Base-by-base conservation (phyloP, 2,888 invertebrate genomes). In the Rhamphomyia laevipes region DNA sequence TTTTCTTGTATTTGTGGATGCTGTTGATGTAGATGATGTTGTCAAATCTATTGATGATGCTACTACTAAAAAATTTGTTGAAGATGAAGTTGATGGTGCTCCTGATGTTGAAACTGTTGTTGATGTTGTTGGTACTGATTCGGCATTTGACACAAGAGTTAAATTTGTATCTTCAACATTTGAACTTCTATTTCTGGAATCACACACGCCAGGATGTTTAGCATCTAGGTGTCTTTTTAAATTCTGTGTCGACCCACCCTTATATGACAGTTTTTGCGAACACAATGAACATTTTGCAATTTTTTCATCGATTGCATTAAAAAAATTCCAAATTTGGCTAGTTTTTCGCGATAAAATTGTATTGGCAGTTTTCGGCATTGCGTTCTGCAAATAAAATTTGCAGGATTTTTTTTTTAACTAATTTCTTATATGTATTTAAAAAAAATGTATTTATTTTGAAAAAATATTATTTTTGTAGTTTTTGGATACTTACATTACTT, bases 101-200 rank as follows among this genome's bases (percentile, higher is more conserved):
- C 35, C 35, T 13, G 35, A 35, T 47, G 35, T 46, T 46, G 6
- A 17, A 41, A 48, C 41, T 31, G 42, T 42, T 33, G 47, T 21
- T 21, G 43, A 35, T 18, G 41, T 45, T 41, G 27, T 5, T 38
- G 42, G 31, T 31, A 45, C 35, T 51, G 33, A 42, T 43, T 17
- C 9, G 7, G 16, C 15, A 38, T 38, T 17, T 38, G 11, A 11
- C 33, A 3, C 33, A 13, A 33, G 3, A 33, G 13, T 33, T 13
- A 13, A 33, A 33, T 33, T 3, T 33, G 13, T 3, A 21, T 4
- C 21, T 21, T 21, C 21, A 21, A 21, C 21, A 21, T 21, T 21
- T 21, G 21, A 21, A 21, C 5, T 35, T 35, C 5, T 13, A n/a
- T 3, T 6, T 35, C 35, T 35, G 13, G 35, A 35, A 13, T 35